Percentiles rank a stretch among this genome's conserved stretches.
These are phyloP conservation scores for Charaxes varanes DNA, from an alignment of 1,140 invertebrate genomes.

Conservation along the genomic window DNA sequence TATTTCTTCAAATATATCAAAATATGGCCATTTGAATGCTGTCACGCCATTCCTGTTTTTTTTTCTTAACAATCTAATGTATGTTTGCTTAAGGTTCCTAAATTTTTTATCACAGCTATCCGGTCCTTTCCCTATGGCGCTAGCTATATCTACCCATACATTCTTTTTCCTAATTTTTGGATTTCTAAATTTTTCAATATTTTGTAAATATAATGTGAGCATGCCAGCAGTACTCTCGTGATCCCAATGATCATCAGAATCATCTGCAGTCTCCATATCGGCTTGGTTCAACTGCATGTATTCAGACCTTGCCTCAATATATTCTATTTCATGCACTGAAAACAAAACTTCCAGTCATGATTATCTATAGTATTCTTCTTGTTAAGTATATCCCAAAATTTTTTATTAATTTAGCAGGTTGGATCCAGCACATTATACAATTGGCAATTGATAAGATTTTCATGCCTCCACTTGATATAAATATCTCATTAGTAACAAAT, in stretches of 20 bases:
- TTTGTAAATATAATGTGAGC: conserved; percentile 53
- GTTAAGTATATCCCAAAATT: no score
- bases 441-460: conserved; percentile 21
- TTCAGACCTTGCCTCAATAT: conserved; percentile 36
- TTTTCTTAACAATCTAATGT: conserved; percentile 53
- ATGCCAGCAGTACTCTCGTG: conserved; percentile 41
- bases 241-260: conserved; percentile 60
- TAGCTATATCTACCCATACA: conserved; percentile 56
- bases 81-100: conserved; percentile 62
- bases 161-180: conserved; percentile 65
- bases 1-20: conserved; percentile 61
- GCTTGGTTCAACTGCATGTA: conserved; percentile 43
- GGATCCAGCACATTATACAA: no score
- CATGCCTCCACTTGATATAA: no score
- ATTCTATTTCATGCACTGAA: conserved; percentile 59
- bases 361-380: conserved; percentile 14
- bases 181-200: conserved; percentile 58
- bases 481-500: no score
- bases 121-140: conserved; percentile 45
- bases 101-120: conserved; percentile 66
- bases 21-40: conserved; percentile 59
- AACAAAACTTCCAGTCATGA: conserved; percentile 31
- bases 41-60: conserved; percentile 40
- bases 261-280: conserved; percentile 45
- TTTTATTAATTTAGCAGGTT: no score